Percentiles rank a stretch among this genome's conserved stretches.
Conservation (phyloP, 1,140 invertebrate species). For the Scaptomyza hsui region DNA sequence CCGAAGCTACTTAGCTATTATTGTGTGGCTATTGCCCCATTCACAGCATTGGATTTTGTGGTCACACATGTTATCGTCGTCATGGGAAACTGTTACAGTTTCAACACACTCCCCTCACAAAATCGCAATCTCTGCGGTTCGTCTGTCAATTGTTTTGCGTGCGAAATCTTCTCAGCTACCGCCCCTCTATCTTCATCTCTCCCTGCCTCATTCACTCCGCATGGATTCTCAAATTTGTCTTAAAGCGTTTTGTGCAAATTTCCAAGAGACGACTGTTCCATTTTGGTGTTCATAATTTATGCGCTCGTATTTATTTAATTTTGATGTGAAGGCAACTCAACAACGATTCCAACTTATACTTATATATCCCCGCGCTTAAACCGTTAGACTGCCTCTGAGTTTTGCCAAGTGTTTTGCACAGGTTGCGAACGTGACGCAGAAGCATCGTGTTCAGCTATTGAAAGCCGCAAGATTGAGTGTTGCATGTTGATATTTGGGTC, state of each 20-base stretch:
- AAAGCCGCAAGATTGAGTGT: conserved; percentile 31
- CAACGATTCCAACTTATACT: background rate
- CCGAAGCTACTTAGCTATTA: conserved; percentile 29
- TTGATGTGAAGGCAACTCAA: conserved; percentile 54
- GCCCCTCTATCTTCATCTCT: background rate
- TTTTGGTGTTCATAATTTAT: conserved; percentile 57
- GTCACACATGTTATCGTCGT: conserved; percentile 54
- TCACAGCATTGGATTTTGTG: conserved; percentile 58
- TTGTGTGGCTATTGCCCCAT: conserved; percentile 27
- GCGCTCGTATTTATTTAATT: conserved; percentile 75
- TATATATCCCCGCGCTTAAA: too few relatives aligned
- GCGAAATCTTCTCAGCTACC: conserved; percentile 58
- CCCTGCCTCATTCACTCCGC: conserved; percentile 27
- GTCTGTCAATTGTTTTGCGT: conserved; percentile 78
- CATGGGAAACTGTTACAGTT: conserved; percentile 81
- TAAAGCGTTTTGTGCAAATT: conserved; percentile 76
- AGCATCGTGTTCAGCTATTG: conserved; percentile 27
- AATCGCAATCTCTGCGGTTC: conserved; percentile 60
- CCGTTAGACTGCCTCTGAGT: background rate
- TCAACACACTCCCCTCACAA: conserved; percentile 45
- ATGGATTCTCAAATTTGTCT: conserved; percentile 77
- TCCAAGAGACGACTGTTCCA: conserved; percentile 15
- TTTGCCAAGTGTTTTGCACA: conserved; percentile 3
- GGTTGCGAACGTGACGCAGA: conserved; percentile 19
- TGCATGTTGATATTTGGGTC: conserved; percentile 39